Evolutionary conservation across 2,113 vertebrate genomes (phyloP).

Genomic region (Myrmophylax atrothorax): DNA sequence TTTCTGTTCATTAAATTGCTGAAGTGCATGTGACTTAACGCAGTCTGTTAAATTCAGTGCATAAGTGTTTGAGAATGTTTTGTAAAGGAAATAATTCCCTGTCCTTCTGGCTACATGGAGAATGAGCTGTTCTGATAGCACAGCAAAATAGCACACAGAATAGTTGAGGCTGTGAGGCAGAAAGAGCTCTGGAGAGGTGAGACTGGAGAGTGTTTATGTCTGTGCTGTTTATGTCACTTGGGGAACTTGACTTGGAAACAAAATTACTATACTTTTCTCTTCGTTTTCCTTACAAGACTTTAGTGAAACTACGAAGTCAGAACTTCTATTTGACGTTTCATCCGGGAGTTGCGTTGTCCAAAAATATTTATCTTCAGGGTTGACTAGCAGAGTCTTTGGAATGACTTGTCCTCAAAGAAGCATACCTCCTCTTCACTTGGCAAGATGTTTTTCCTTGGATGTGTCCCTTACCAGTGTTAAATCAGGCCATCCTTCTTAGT

Average conservation of each 20-base stretch:
- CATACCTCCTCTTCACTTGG: background rate
- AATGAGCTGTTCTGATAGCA: background rate
- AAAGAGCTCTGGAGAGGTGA: background rate
- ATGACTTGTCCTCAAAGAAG: background rate
- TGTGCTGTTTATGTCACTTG: background rate
- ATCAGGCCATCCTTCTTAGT: background rate
- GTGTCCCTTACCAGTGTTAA: slow-evolving; percentile 1
- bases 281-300: background rate
- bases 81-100: background rate
- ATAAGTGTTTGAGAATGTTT: background rate
- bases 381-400: background rate
- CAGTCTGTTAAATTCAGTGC: background rate
- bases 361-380: background rate
- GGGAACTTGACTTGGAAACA: background rate
- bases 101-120: background rate
- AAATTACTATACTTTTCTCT: background rate
- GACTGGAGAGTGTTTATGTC: background rate
- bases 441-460: background rate
- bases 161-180: background rate
- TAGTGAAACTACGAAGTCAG: background rate
- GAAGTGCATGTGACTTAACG: background rate
- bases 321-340: background rate
- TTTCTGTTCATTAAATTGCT: background rate
- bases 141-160: background rate
- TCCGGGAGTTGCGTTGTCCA: background rate